phyloP scores from a whole-genome alignment of 92 coral and sea anemone genomes.

The Siderastrea radians region DNA sequence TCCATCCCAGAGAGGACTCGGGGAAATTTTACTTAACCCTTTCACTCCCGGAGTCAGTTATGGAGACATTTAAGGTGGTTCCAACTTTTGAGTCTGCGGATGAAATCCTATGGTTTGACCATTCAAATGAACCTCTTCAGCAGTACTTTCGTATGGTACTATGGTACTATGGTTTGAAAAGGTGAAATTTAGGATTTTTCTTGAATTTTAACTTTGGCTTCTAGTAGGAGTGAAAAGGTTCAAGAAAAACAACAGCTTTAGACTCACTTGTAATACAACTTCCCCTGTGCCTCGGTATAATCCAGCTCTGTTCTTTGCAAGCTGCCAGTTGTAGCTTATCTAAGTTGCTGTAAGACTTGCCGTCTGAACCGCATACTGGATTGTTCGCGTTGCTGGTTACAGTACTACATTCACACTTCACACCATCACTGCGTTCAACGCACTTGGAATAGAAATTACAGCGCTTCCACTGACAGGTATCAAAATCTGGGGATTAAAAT shows the following conservation, averaged over 20 bases:
- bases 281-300: conserved; percentile 78
- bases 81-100: no score
- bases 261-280: conserved; percentile 75
- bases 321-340: conserved; percentile 74
- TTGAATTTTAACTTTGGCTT: no score
- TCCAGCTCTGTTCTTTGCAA: conserved; percentile 74
- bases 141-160: no score
- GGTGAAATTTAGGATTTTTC: no score
- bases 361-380: conserved; percentile 96
- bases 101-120: no score
- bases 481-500: conserved; percentile 64
- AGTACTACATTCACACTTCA: conserved; percentile 83
- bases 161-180: no score
- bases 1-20: no score
- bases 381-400: conserved; percentile 53
- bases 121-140: no score
- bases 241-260: not conserved
- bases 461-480: conserved; percentile 84
- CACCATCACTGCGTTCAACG: conserved; percentile 63
- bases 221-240: no score
- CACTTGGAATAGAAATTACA: conserved; percentile 86
- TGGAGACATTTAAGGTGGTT: no score
- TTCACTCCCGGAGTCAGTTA: no score
- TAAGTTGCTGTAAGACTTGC: conserved; percentile 83
- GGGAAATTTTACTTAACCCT: no score